These are phyloP conservation scores for Apostichopus leukothele DNA, from an alignment of 53 echinoderm and acorn worm species.

Conservation along the genomic window DNA sequence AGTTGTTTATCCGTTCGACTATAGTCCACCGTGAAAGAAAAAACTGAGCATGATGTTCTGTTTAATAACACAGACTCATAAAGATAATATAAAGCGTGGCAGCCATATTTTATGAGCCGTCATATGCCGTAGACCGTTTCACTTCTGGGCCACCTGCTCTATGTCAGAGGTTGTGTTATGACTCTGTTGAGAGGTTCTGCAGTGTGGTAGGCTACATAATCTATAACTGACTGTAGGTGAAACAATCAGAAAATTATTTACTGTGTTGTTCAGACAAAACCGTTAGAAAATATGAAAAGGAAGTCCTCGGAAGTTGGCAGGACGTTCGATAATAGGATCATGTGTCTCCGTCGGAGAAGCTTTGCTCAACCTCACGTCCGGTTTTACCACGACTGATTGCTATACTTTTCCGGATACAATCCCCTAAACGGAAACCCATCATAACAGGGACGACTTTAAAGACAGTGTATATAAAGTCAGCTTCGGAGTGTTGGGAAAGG, in stretches of 20 bases:
- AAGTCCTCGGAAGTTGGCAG: constrained; percentile 19
- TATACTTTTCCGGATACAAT: background rate
- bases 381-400: background rate
- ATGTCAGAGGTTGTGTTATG: background rate
- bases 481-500: too few species aligned
- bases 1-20: too few species aligned
- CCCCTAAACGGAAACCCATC: background rate
- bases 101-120: background rate
- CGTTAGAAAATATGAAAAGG: background rate
- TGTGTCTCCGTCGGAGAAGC: constrained; percentile 22
- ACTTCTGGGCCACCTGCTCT: background rate
- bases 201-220: too few species aligned
- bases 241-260: background rate
- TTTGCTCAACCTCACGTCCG: constrained; percentile 37
- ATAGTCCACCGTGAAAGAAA: too few species aligned
- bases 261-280: background rate
- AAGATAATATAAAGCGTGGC: background rate
- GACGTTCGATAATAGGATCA: background rate
- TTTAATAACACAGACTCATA: constrained; percentile 10
- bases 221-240: background rate
- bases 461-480: too few species aligned
- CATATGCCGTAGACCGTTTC: background rate
- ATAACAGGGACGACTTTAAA: background rate
- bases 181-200: too few species aligned
- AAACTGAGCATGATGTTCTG: background rate